These are phyloP conservation scores for Tetragonula clypearis DNA, from an alignment of 1,140 invertebrate species.

Conservation along the genomic window DNA sequence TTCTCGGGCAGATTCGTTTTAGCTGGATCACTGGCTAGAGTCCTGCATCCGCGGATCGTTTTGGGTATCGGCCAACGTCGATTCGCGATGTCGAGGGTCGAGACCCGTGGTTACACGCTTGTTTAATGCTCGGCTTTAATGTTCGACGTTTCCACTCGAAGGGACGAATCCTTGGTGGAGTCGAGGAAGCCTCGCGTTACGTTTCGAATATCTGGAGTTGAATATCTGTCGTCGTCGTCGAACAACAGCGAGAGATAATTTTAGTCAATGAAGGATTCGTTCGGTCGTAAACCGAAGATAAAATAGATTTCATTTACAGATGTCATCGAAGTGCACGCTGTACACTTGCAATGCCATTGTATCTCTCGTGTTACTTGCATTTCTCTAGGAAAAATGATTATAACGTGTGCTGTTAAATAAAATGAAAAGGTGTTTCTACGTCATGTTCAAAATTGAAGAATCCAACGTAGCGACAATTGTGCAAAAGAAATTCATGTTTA, in stretches of 20 bases:
- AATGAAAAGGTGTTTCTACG: no score
- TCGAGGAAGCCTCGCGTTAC: slow-evolving; percentile 20
- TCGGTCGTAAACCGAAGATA: neutral
- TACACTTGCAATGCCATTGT: no score
- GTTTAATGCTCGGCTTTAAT: slow-evolving; percentile 20
- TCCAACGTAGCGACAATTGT: neutral
- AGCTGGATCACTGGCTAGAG: slow-evolving; percentile 42
- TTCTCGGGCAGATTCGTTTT: slow-evolving; percentile 52
- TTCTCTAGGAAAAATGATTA: no score
- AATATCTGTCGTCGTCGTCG: neutral
- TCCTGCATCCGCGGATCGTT: slow-evolving; percentile 62
- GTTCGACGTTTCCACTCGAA: slow-evolving; percentile 38
- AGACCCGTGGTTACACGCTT: slow-evolving; percentile 51
- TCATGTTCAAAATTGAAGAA: no score
- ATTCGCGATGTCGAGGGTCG: slow-evolving; percentile 66
- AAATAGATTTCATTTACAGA: neutral
- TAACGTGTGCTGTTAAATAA: no score
- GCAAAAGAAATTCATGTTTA: neutral
- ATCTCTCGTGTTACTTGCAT: no score
- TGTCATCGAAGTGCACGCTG: neutral
- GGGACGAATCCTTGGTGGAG: slow-evolving; percentile 15
- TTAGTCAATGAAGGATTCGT: neutral
- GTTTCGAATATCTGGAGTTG: neutral
- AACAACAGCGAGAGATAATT: neutral
- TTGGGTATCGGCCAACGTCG: slow-evolving; percentile 69